phyloP scores from a whole-genome alignment of 2,113 vertebrate genomes.

The Loxodonta africana region DNA sequence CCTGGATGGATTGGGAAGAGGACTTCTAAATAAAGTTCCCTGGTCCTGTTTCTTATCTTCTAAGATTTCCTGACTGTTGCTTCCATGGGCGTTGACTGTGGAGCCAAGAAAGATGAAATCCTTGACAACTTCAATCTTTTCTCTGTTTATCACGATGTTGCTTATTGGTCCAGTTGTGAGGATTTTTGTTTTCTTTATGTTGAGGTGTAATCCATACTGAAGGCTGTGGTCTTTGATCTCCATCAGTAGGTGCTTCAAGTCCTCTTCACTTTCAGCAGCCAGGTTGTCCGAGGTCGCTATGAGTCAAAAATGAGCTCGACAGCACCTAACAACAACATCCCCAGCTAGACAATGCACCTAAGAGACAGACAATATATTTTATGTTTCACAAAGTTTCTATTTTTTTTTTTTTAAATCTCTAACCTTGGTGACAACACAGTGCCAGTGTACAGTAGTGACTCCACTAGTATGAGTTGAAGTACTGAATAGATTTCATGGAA shows the following conservation, averaged over 20 bases:
- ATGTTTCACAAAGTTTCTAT: not conserved
- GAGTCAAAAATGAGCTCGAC: not conserved
- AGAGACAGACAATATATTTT: not conserved
- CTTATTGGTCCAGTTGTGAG: too few species aligned
- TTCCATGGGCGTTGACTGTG: too few species aligned
- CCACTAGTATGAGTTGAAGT: not conserved
- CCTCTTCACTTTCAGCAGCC: too few species aligned
- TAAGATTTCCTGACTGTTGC: too few species aligned
- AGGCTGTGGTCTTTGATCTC: too few species aligned
- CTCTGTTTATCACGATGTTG: too few species aligned
- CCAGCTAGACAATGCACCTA: not conserved
- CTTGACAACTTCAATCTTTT: too few species aligned
- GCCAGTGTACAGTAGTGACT: not conserved
- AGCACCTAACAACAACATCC: not conserved
- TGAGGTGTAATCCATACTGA: too few species aligned
- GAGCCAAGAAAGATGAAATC: too few species aligned
- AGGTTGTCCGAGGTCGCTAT: not conserved
- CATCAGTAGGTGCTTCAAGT: too few species aligned
- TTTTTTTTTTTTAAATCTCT: slow-evolving; percentile 15
- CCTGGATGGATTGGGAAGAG: not conserved
- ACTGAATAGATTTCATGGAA: not conserved
- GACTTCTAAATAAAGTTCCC: not conserved
- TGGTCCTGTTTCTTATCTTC: not conserved
- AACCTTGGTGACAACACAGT: not conserved
- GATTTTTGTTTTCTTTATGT: too few species aligned